A percentile compares a stretch with the other conserved stretches of the same genome.
Evolutionary conservation across 2,888 invertebrate species (phyloP).

Genomic region (Choristoneura rosaceana): DNA sequence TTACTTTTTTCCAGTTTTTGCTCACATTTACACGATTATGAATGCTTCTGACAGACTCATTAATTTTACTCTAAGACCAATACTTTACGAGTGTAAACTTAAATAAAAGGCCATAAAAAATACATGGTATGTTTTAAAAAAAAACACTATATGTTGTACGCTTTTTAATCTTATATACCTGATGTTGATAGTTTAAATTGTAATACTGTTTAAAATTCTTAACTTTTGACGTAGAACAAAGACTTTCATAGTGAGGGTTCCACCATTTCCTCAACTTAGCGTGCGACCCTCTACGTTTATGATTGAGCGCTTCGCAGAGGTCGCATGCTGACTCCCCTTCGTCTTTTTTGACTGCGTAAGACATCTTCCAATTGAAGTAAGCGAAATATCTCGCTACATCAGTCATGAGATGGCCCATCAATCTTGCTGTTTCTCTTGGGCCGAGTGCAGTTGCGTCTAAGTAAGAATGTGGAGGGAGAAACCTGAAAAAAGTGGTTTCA

Average conservation of each 20-base stretch:
- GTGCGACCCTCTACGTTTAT: neutral
- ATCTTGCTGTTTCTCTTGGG: neutral
- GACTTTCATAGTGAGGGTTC: constrained; percentile 22
- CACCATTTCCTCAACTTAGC: constrained; percentile 36
- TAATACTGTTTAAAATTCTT: neutral
- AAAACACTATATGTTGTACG: neutral
- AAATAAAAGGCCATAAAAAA: too few relatives aligned
- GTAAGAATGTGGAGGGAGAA: constrained; percentile 47
- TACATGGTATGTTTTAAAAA: too few relatives aligned
- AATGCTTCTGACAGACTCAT: too few relatives aligned
- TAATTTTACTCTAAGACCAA: too few relatives aligned
- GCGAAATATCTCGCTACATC: constrained; percentile 40
- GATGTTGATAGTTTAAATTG: neutral
- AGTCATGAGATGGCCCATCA: constrained; percentile 18
- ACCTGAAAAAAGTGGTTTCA: constrained; percentile 37
- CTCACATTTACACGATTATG: too few relatives aligned
- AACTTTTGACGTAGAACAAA: neutral
- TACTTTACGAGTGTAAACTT: too few relatives aligned
- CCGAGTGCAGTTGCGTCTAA: constrained; percentile 43
- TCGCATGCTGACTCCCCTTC: neutral
- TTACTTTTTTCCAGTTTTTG: too few relatives aligned
- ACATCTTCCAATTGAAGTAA: constrained; percentile 44
- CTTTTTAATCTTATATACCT: neutral
- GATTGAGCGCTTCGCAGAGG: constrained; percentile 6
- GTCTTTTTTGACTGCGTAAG: neutral